Conservation (phyloP, 1,140 invertebrate species). For the Lamellibrachia luymesi region DNA sequence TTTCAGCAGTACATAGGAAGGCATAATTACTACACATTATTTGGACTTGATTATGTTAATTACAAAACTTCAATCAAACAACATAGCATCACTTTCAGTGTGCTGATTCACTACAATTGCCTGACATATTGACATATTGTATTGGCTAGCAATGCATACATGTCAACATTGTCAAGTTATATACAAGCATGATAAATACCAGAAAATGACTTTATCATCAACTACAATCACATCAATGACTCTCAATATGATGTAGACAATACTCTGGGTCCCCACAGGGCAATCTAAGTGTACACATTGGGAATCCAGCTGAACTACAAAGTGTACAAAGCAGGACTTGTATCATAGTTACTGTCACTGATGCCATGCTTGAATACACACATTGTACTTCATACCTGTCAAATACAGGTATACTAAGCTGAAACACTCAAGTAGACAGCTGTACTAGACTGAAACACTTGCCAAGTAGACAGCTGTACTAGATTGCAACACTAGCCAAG, state of each 20-base stretch:
- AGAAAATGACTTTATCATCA: background rate
- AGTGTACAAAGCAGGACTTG: background rate
- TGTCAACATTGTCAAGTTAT: background rate
- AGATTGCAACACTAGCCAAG: background rate
- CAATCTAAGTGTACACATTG: too few species aligned
- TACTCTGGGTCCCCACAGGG: background rate
- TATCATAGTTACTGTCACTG: background rate
- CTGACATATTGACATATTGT: background rate
- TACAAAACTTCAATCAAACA: background rate
- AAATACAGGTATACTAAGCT: background rate
- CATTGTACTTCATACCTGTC: background rate
- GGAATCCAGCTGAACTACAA: too few species aligned
- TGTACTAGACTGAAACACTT: background rate
- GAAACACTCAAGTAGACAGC: background rate
- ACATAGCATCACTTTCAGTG: background rate
- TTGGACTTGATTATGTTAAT: background rate
- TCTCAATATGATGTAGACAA: background rate
- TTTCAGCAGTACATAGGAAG: background rate
- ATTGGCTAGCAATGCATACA: background rate
- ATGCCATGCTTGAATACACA: conserved; percentile 28
- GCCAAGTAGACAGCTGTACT: background rate
- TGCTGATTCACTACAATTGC: background rate
- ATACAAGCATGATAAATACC: background rate
- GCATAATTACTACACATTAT: background rate
- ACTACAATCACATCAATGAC: background rate